Evolutionary conservation across 2,797 vertebrate genomes (phyloP), one percentile per base, ranked within the genome.

Genomic region (Darevskia nairensis): DNA sequence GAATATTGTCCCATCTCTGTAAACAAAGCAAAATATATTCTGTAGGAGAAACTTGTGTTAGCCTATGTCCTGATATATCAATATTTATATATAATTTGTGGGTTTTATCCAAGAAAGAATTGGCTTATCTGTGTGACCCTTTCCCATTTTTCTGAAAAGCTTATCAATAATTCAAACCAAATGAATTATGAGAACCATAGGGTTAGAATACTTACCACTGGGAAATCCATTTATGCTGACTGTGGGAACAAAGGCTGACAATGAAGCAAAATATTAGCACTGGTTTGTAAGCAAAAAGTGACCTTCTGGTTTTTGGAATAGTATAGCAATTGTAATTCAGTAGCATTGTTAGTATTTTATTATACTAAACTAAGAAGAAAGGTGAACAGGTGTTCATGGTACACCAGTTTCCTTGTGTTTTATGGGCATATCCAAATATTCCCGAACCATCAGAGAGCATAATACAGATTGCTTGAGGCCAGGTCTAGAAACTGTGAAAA

Each of bases 91-190:
- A 32, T n/a, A 59, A 61, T 64, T 6, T 88, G 17, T 87, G 69
- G 66, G 50, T 61, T 10, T 61, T 75, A 88, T 92, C 39, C 61
- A 78, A 88, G 59, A 61, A 87, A n/a, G 21, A 88, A 82, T 80
- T 50, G 87, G 75, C 50, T 93, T 91, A 83, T 89, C 0, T 88
- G 91, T 59, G n/a, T 85, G 83, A 8, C 32, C 64, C 8, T 11
- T 23, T 91, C 87, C 82, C 1, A 2, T 92, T 90, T 61, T 8
- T 5, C 59, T 80, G 46, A 92, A 91, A 72, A 89, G 91, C 89
- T 35, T 0, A 88, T 93, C 86, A 91, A 90, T 92, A 89, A 90
- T 93, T 92, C 71, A 93, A 71, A 44, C 83, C 86, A 84, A 91
- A 75, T 25, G 91, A 89, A 89, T 27, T 66, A 77, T 69, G 81